Evolutionary conservation across 2,113 vertebrate genomes (phyloP).

Genomic region (Gracilinanus agilis): DNA sequence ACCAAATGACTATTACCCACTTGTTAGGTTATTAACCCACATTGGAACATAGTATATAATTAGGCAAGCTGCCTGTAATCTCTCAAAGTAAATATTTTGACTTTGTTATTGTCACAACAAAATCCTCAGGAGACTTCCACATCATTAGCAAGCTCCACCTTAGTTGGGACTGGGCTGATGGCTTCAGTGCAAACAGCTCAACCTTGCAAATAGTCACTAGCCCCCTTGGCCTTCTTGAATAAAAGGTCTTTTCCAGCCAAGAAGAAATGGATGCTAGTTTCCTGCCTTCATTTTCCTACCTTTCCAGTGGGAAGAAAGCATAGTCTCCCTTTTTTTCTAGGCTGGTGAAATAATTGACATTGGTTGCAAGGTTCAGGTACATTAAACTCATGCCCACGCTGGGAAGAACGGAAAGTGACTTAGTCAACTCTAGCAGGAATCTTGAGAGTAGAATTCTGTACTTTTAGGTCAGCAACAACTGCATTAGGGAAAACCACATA

Average conservation of each 20-base stretch:
- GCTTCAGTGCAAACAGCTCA: background rate
- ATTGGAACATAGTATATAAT: background rate
- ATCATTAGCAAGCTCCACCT: background rate
- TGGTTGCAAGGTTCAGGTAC: background rate
- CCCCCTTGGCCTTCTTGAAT: background rate
- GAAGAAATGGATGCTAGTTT: background rate
- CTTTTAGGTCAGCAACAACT: too few species aligned
- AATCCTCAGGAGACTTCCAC: background rate
- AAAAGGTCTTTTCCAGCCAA: background rate
- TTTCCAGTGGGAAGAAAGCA: background rate
- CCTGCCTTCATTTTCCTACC: background rate
- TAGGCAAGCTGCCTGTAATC: background rate
- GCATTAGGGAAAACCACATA: background rate
- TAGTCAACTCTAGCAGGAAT: background rate
- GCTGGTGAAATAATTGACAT: background rate
- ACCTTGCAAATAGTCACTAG: background rate
- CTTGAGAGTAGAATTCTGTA: background rate
- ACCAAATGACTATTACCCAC: background rate
- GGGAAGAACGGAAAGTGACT: background rate
- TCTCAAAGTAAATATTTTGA: slow-evolving; percentile 6
- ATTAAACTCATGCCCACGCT: background rate
- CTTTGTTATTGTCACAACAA: background rate
- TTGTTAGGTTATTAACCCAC: background rate
- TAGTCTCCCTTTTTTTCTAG: background rate
- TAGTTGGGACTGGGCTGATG: background rate